Base-by-base conservation (phyloP, 35 echinoderm and acorn worm species). In the Apostichopus californicus region DNA sequence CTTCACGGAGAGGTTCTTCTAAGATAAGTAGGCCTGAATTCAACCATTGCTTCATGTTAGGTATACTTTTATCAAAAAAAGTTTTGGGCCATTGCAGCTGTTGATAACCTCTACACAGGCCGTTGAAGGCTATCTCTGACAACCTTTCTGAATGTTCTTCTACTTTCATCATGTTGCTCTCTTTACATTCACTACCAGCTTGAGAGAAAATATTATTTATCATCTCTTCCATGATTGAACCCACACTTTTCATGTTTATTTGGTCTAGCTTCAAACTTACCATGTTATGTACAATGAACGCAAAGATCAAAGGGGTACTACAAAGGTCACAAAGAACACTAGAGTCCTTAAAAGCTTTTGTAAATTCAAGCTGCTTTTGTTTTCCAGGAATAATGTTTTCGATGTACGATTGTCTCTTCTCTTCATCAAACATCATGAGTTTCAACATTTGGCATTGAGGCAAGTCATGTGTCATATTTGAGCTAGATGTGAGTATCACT, bases 371-470 rank as follows among this genome's bases (percentile, higher is more conserved):
- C 20, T 83, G 80, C 80, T 18, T 25, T 25, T 25, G 24, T 25
- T 25, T 8, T 6, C 18, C 79, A 54, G 79, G 55, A 25, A 82
- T 9, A 18, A 82, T 26, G 9, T 55, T 83, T 9, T 12, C 28
- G 10, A 83, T 83, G 80, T 83, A 83, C 8, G 15, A 12, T 14
- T 82, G 14, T 82, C 79, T 82, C 55, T 82, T 9, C 4, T 18
- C 55, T 12, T 82, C 79, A 82, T 46, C 53, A 82, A 82, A 82
- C 53, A 5, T 53, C 14, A 28, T 12, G 14, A 82, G 46, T 82
- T 82, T 82, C 17, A 82, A 25, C 79, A 82, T 82, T 82, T 13
- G 79, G 21, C 26, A 82, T 56, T 53, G 17, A 18, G 79, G 79
- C 6, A 82, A 46, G 14, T 82, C 79, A 56, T 53, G 79, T 24